phyloP scores from a whole-genome alignment of 1,140 invertebrate genomes.

The Helicoverpa zea region DNA sequence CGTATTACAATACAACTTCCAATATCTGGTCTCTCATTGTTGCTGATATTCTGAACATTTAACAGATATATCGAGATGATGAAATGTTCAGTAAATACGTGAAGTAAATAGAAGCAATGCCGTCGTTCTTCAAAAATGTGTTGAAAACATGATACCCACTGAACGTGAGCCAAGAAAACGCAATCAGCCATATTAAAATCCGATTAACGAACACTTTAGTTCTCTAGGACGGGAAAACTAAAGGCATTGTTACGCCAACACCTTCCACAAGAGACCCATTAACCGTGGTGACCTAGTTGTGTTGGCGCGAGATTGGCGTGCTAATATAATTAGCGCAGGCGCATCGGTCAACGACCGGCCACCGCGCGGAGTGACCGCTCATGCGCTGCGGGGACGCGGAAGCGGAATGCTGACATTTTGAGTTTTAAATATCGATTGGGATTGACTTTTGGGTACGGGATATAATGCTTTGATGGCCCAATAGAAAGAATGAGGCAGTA shows the following conservation, averaged over 20 bases:
- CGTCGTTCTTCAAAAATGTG: too few species aligned
- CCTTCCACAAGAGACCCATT: not conserved
- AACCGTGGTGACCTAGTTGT: conserved; percentile 26
- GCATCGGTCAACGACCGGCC: conserved; percentile 29
- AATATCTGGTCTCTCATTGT: too few species aligned
- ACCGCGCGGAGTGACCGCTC: not conserved
- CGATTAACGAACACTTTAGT: not conserved
- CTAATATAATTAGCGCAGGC: conserved; percentile 29
- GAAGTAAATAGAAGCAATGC: too few species aligned
- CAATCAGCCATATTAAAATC: not conserved
- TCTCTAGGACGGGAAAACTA: not conserved
- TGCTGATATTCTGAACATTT: too few species aligned
- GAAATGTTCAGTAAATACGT: too few species aligned
- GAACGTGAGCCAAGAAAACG: too few species aligned
- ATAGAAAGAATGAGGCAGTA: too few species aligned
- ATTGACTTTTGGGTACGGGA: not conserved
- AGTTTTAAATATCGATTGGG: conserved; percentile 12
- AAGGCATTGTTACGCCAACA: not conserved
- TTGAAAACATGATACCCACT: too few species aligned
- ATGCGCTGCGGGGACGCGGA: not conserved
- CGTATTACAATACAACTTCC: not conserved
- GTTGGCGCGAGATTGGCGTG: conserved; percentile 33
- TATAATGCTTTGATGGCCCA: too few species aligned
- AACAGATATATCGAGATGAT: too few species aligned
- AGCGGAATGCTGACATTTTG: not conserved